Base-by-base conservation (phyloP, 1,140 invertebrate genomes). In the Euglossa dilemma region DNA sequence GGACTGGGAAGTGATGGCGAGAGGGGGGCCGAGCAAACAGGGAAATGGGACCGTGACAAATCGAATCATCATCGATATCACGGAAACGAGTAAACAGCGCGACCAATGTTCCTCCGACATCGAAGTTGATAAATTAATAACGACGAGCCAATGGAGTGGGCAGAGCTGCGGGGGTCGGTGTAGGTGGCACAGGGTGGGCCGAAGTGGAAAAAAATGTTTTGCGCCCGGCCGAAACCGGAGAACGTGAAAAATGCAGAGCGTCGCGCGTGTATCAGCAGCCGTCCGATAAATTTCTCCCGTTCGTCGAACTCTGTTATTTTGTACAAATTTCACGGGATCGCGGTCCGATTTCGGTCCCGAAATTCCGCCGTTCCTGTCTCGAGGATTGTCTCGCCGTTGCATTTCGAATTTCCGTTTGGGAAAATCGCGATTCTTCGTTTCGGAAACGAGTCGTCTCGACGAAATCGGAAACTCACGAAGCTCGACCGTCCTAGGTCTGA, bases 1-100 rank as follows among this genome's bases (percentile, higher is more conserved):
- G 11, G 3, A 11, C 20, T 4, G 47, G 11, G 47, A 5, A 16
- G 25, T 23, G 20, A 25, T 23, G 28, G 18, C 8, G 36, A 28
- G 18, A 59, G 16, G 43, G 0, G 5, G n/a, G 20, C 2, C 57
- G 36, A 61, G 45, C 80, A 43, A 83, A 54, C 54, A 52, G 54
- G n/a, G 52, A 59, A 75, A 82, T 59, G 52, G 52, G 64, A 82
- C 59, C 72, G 80, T 66, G 80, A 82, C 72, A 76, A 82, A 82
- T 76, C 23, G 80, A 76, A 82, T 82, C 72, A 75, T 76, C 72
- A 82, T 82, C 80, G 47, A 76, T 82, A 67, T 76, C 80, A 25
- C 36, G 50, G 72, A n/a, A 67, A 54, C 72, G 63, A 56, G 63
- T 75, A 82, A 82, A 82, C 63, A 67, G 61, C 28, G 52, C 28